Percentiles rank a stretch among this genome's conserved stretches.
phyloP scores from a whole-genome alignment of 2,888 invertebrate species.

The Xestia c-nigrum region DNA sequence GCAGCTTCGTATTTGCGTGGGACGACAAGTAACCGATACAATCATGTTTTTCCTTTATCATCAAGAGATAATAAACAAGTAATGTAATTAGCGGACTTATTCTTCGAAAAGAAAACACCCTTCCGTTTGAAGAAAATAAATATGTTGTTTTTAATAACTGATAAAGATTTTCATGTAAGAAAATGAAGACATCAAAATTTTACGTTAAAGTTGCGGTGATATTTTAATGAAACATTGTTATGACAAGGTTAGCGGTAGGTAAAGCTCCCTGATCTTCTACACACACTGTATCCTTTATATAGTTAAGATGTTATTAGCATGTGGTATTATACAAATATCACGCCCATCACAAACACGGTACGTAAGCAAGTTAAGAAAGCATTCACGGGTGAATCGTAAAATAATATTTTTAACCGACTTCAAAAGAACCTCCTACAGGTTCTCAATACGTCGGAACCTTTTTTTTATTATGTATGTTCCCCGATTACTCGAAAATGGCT shows the following conservation, averaged over 20 bases:
- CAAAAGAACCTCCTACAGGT: too few species aligned
- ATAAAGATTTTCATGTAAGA: not conserved
- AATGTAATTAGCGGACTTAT: not conserved
- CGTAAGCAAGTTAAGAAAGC: not conserved
- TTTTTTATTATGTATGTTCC: too few species aligned
- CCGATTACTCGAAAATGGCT: too few species aligned
- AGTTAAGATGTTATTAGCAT: not conserved
- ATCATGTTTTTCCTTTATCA: conserved; percentile 11
- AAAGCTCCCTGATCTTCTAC: not conserved
- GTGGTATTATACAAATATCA: not conserved
- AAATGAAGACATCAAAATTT: conserved; percentile 13
- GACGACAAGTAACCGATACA: conserved; percentile 22
- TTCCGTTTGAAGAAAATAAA: not conserved
- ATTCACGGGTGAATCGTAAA: not conserved
- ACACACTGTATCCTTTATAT: conserved; percentile 1
- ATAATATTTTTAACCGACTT: too few species aligned
- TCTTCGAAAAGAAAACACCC: not conserved
- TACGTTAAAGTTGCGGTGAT: not conserved
- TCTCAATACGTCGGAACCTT: too few species aligned
- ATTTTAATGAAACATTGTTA: conserved; percentile 13
- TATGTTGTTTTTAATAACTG: conserved; percentile 10
- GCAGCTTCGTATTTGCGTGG: conserved; percentile 24
- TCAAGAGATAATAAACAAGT: conserved; percentile 14
- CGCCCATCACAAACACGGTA: not conserved
- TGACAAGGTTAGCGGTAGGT: not conserved